phyloP scores from a whole-genome alignment of 2,113 vertebrate species.

The Upupa epops region DNA sequence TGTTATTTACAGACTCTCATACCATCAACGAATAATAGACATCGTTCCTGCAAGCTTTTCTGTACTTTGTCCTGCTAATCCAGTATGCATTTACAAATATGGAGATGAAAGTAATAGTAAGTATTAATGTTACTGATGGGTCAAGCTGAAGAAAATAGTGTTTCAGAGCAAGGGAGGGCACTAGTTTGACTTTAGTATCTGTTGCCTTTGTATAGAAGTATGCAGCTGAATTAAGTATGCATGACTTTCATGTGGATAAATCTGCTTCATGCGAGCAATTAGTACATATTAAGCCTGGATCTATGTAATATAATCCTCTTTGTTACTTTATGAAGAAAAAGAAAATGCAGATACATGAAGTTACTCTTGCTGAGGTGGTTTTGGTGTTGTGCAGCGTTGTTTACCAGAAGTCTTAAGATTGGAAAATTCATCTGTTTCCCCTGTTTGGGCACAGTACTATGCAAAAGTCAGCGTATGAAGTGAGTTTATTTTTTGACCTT shows the following conservation, averaged over 20 bases:
- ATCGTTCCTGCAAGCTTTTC: constrained; percentile 93
- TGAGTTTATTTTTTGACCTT: not conserved
- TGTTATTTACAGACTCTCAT: constrained; percentile 85
- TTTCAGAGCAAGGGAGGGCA: not conserved
- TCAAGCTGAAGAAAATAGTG: not conserved
- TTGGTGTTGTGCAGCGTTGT: not conserved
- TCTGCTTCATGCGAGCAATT: not conserved
- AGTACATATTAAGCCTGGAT: not conserved
- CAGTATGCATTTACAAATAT: constrained; percentile 89
- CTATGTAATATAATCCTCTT: not conserved
- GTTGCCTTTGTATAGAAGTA: not conserved
- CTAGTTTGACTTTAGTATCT: not conserved
- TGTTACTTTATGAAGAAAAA: not conserved
- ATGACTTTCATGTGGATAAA: not conserved
- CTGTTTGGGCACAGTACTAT: not conserved
- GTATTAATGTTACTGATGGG: constrained; percentile 33
- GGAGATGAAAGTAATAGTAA: constrained; percentile 89
- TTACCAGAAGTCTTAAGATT: not conserved
- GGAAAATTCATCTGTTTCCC: not conserved
- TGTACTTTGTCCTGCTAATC: constrained; percentile 88
- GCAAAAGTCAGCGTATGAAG: not conserved
- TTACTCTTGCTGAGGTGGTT: not conserved
- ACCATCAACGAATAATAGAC: constrained; percentile 95
- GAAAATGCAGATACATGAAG: not conserved
- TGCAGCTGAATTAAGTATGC: not conserved